A percentile compares a stretch with the other conserved stretches of the same genome.
These are phyloP conservation scores for Papilio aristodemus DNA, from an alignment of 1,140 invertebrate species.

Conservation along the genomic window DNA sequence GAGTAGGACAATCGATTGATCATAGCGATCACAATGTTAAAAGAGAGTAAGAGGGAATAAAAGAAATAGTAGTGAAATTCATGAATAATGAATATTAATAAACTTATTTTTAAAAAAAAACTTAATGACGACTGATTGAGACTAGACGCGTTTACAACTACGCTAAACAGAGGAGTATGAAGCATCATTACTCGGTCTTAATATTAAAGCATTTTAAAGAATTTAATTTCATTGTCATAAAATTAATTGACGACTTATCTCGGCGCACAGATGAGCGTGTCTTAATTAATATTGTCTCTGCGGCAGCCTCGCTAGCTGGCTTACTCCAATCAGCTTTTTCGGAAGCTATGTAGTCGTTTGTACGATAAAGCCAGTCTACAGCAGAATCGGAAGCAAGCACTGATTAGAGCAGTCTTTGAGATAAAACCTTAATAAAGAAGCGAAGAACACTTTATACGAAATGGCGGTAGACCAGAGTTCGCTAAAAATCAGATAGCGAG, in stretches of 20 bases:
- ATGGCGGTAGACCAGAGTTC: background rate
- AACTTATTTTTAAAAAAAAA: too few species aligned
- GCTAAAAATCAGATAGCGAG: background rate
- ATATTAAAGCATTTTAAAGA: background rate
- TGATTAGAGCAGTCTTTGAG: constrained; percentile 10
- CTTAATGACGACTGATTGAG: too few species aligned
- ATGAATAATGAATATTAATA: too few species aligned
- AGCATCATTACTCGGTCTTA: too few species aligned
- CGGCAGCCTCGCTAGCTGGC: background rate
- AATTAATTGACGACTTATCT: background rate
- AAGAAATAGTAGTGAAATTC: too few species aligned
- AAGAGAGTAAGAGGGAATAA: too few species aligned
- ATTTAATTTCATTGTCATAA: background rate
- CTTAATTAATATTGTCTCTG: constrained; percentile 12
- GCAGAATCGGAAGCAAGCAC: background rate
- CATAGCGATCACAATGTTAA: too few species aligned
- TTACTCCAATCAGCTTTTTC: background rate
- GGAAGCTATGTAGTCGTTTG: background rate
- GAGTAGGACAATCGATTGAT: too few species aligned
- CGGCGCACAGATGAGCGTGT: background rate
- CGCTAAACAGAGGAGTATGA: too few species aligned
- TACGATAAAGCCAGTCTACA: background rate
- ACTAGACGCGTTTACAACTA: too few species aligned
- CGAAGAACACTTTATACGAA: background rate
- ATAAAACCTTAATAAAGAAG: constrained; percentile 5